Evolutionary conservation across 2,113 vertebrate genomes (phyloP).

Genomic region (Catharus minimus): DNA sequence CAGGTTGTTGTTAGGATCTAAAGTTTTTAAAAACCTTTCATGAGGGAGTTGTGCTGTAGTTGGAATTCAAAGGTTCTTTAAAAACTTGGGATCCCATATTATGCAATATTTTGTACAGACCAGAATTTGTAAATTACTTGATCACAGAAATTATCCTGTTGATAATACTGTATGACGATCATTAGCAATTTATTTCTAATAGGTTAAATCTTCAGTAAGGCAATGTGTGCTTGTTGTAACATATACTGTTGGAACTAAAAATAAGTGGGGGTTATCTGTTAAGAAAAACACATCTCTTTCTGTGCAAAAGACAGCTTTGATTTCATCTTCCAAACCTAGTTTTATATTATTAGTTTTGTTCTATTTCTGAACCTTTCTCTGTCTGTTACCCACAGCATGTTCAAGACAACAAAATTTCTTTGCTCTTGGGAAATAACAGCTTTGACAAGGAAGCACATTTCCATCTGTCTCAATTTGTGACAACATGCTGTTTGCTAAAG

Average conservation of each 20-base stretch:
- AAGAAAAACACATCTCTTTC: not conserved
- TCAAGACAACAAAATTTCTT: constrained; percentile 20
- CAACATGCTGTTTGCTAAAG: not conserved
- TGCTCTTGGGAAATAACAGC: not conserved
- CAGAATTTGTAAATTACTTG: not conserved
- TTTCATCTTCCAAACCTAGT: not conserved
- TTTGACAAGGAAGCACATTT: constrained; percentile 16
- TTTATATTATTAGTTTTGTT: constrained; percentile 13
- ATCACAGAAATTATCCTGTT: not conserved
- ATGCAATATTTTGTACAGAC: not conserved
- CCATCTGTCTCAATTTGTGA: not conserved
- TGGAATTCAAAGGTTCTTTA: not conserved
- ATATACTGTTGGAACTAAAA: not conserved
- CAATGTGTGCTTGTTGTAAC: not conserved
- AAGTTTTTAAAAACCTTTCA: not conserved
- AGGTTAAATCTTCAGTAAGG: not conserved
- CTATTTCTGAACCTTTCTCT: constrained; percentile 7
- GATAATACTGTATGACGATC: not conserved
- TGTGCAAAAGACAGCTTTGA: not conserved
- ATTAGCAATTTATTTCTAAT: not conserved
- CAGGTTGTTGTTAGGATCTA: not conserved
- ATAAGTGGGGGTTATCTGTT: not conserved
- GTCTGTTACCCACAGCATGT: not conserved
- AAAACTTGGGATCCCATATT: not conserved
- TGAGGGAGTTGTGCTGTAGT: not conserved